Evolutionary conservation across 2,797 vertebrate species (phyloP).

Genomic region (Neomorphus geoffroyi): DNA sequence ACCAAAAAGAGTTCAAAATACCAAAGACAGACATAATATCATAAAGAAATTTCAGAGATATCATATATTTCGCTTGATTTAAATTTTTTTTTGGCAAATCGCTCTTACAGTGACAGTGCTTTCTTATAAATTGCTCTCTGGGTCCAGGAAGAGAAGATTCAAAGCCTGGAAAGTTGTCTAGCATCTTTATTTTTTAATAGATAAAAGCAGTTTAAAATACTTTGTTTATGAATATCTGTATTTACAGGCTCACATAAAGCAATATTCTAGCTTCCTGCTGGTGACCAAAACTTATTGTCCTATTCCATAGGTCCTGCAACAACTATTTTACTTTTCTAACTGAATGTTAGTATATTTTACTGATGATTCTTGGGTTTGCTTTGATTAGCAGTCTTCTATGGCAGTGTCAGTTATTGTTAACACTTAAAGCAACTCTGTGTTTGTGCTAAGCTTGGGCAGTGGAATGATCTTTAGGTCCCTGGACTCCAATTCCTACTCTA

Average conservation of each 20-base stretch:
- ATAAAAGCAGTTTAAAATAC: background rate
- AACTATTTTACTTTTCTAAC: background rate
- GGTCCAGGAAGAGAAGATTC: background rate
- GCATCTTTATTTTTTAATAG: background rate
- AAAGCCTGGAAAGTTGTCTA: background rate
- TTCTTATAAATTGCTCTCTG: background rate
- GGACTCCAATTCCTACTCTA: background rate
- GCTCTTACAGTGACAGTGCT: background rate
- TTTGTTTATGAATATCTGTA: background rate
- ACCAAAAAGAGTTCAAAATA: background rate
- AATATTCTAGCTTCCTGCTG: background rate
- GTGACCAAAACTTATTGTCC: background rate
- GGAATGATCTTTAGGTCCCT: background rate
- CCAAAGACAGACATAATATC: background rate
- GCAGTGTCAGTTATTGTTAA: background rate
- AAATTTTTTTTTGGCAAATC: background rate
- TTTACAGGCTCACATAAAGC: background rate
- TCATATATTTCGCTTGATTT: background rate
- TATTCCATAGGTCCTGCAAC: background rate
- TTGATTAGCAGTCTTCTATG: background rate
- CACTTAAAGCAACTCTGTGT: background rate
- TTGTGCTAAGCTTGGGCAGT: background rate
- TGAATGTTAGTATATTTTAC: background rate
- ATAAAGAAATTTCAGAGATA: background rate
- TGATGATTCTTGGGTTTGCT: background rate